Evolutionary conservation across 2,888 invertebrate species (phyloP).

Genomic region (Pterostichus madidus): DNA sequence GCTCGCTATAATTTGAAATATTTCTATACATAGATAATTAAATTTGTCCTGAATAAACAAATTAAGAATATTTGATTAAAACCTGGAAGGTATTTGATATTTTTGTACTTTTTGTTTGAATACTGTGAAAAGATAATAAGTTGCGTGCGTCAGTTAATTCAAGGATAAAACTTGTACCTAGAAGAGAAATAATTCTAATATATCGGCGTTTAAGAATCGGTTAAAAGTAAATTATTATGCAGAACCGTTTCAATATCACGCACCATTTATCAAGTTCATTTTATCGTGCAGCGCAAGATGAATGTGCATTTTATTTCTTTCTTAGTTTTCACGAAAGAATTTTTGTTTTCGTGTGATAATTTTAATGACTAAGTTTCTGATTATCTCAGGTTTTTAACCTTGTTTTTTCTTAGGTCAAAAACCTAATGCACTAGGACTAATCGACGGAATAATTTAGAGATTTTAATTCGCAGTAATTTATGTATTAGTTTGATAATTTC

Average conservation of each 20-base stretch:
- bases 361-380: slow-evolving; percentile 8
- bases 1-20: no score
- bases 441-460: neutral
- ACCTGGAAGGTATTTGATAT: neutral
- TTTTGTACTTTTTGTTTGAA: slow-evolving; percentile 29
- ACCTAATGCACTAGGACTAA: slow-evolving; percentile 12
- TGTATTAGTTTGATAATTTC: neutral
- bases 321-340: slow-evolving; percentile 20
- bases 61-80: neutral
- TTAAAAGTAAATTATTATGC: slow-evolving; percentile 42
- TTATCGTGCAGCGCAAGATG: slow-evolving; percentile 1
- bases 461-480: neutral
- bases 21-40: no score
- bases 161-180: slow-evolving; percentile 20
- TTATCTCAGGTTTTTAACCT: slow-evolving; percentile 29
- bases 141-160: slow-evolving; percentile 31
- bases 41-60: neutral
- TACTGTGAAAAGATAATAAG: slow-evolving; percentile 14
- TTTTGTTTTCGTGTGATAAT: slow-evolving; percentile 32
- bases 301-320: slow-evolving; percentile 45
- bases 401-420: slow-evolving; percentile 29
- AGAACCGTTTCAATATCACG: slow-evolving; percentile 35
- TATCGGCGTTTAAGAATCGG: neutral
- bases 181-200: neutral
- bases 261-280: slow-evolving; percentile 18